These are phyloP conservation scores for Trematomus bernacchii DNA, from an alignment of 2,797 vertebrate genomes.

Conservation along the genomic window DNA sequence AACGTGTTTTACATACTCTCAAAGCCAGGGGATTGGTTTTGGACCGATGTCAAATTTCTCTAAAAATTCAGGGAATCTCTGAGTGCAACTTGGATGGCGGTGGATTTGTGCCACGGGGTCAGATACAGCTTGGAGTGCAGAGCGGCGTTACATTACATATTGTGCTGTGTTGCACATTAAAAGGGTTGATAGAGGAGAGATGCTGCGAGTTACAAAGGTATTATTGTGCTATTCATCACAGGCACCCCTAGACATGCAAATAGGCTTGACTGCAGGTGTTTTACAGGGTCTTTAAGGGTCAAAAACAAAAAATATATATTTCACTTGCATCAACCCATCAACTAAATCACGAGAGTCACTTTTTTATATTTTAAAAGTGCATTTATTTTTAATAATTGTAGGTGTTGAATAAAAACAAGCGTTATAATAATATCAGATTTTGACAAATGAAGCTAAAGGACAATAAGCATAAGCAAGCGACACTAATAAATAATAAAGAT, in stretches of 20 bases:
- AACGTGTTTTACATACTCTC: constrained; percentile 72
- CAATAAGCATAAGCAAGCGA: neutral
- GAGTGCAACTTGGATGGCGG: constrained; percentile 43
- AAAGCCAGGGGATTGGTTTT: constrained; percentile 77
- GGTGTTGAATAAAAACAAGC: neutral
- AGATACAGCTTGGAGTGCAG: constrained; percentile 66
- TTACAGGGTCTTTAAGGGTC: constrained; percentile 8
- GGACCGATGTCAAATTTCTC: constrained; percentile 73
- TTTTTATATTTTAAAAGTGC: neutral
- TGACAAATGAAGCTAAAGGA: neutral
- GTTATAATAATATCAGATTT: neutral
- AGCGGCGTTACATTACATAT: constrained; percentile 15
- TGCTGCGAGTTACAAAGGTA: constrained; percentile 22
- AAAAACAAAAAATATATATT: constrained; percentile 9
- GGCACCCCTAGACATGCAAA: constrained; percentile 47
- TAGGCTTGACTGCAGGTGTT: constrained; percentile 61
- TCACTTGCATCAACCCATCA: constrained; percentile 9
- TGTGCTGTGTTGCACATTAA: constrained; percentile 42
- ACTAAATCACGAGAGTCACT: neutral
- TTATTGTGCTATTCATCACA: neutral
- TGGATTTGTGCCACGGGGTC: constrained; percentile 70
- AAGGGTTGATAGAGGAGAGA: constrained; percentile 18
- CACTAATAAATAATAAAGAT: neutral
- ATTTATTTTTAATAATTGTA: neutral
- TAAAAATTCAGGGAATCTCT: constrained; percentile 58